Evolutionary conservation across 1,140 invertebrate genomes (phyloP).

Genomic region (Penaeus indicus): DNA sequence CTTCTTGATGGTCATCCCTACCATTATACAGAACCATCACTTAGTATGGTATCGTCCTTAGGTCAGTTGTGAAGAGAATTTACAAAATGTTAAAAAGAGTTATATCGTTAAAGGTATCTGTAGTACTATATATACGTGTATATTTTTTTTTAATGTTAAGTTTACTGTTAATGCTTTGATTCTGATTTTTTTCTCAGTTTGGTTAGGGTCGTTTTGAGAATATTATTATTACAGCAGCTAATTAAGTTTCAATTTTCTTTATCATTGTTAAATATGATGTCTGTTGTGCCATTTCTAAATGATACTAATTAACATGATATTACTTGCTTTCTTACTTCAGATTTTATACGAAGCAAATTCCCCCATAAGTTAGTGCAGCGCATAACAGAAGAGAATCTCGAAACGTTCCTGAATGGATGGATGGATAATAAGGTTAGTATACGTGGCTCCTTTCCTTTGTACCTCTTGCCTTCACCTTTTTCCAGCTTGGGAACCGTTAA

Average conservation of each 20-base stretch:
- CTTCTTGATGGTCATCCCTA: constrained; percentile 84
- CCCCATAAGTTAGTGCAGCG: constrained; percentile 83
- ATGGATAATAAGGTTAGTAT: constrained; percentile 80
- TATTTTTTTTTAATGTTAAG: too few relatives aligned
- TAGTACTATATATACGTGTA: too few relatives aligned
- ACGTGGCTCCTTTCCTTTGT: not conserved
- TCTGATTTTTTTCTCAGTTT: too few relatives aligned
- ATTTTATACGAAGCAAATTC: constrained; percentile 87
- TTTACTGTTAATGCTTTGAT: too few relatives aligned
- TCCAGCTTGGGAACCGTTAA: not conserved
- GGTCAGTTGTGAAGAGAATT: constrained; percentile 71
- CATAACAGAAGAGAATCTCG: constrained; percentile 81
- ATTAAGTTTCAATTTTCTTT: too few relatives aligned
- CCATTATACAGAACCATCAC: constrained; percentile 79
- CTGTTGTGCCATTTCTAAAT: not conserved
- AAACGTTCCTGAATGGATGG: constrained; percentile 88
- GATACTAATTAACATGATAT: not conserved
- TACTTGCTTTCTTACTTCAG: constrained; percentile 71
- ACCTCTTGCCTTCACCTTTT: not conserved
- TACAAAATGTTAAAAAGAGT: too few relatives aligned
- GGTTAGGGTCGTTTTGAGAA: too few relatives aligned
- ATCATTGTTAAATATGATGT: too few relatives aligned
- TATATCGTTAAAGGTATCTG: too few relatives aligned
- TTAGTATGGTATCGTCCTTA: constrained; percentile 84
- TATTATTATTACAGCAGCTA: too few relatives aligned